These are phyloP conservation scores for Callinectes sapidus DNA, from an alignment of 2,888 invertebrate genomes.

Conservation along the genomic window DNA sequence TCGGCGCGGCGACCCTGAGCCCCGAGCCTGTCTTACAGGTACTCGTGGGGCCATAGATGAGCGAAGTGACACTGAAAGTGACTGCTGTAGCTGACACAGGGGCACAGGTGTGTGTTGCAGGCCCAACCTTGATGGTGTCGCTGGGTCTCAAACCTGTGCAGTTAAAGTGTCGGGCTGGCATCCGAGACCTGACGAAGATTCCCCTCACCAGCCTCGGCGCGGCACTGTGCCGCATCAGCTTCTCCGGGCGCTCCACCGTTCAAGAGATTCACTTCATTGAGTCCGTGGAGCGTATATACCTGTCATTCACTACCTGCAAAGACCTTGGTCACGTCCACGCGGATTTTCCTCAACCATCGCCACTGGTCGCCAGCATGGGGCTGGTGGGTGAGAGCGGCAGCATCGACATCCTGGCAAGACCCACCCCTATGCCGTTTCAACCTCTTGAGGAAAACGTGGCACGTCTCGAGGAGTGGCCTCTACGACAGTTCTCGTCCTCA, in stretches of 20 bases:
- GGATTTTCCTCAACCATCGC: not conserved
- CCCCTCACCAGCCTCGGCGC: conserved; percentile 17
- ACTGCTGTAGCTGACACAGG: no score
- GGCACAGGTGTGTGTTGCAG: no score
- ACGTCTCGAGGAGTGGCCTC: not conserved
- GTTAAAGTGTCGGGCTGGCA: conserved; percentile 25
- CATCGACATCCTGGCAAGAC: not conserved
- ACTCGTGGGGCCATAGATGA: not conserved
- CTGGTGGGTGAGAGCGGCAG: not conserved
- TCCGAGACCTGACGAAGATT: conserved; percentile 10
- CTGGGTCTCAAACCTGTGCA: not conserved
- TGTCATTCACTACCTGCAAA: conserved; percentile 23
- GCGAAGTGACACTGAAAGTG: not conserved
- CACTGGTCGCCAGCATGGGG: not conserved
- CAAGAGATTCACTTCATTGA: not conserved
- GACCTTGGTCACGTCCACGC: not conserved
- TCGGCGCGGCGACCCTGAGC: not conserved
- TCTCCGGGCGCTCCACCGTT: not conserved
- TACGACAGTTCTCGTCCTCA: not conserved
- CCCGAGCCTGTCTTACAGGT: conserved; percentile 25
- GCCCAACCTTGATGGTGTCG: no score
- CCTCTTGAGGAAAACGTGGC: conserved; percentile 14
- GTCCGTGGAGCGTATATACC: conserved; percentile 11
- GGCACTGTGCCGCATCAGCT: conserved; percentile 36
- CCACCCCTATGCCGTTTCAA: conserved; percentile 29